Evolutionary conservation across 2,797 vertebrate genomes (phyloP).

Genomic region (Tapera naevia): DNA sequence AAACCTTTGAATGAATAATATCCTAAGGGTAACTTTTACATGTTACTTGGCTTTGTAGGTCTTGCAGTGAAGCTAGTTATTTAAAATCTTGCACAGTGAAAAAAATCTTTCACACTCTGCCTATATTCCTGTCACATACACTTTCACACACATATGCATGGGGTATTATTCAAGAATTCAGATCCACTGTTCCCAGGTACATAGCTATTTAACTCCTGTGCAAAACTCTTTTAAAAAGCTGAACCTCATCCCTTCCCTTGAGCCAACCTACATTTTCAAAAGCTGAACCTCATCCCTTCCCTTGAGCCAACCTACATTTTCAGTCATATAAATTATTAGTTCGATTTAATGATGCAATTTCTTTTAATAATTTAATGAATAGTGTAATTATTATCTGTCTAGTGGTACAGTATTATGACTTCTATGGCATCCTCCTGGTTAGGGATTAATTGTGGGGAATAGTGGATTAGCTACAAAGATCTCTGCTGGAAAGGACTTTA

Average conservation of each 20-base stretch:
- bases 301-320: neutral
- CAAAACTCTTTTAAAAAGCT: neutral
- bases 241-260: neutral
- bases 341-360: neutral
- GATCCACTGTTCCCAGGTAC: neutral
- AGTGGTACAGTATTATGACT: neutral
- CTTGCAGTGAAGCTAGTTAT: neutral
- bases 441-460: neutral
- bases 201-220: neutral
- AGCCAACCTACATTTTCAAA: neutral
- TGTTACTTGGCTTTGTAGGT: neutral
- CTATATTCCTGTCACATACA: neutral
- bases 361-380: neutral
- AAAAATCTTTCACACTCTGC: neutral
- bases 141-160: neutral
- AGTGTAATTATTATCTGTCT: neutral
- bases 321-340: neutral
- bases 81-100: neutral
- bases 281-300: neutral
- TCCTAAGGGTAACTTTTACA: neutral
- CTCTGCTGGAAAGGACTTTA: neutral
- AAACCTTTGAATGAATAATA: constrained; percentile 1
- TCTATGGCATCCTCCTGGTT: neutral
- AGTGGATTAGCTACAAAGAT: neutral
- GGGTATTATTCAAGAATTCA: neutral